Evolutionary conservation across 1,140 invertebrate genomes (phyloP), one percentile per base, ranked within the genome.

Genomic region (Hylaeus volcanicus): DNA sequence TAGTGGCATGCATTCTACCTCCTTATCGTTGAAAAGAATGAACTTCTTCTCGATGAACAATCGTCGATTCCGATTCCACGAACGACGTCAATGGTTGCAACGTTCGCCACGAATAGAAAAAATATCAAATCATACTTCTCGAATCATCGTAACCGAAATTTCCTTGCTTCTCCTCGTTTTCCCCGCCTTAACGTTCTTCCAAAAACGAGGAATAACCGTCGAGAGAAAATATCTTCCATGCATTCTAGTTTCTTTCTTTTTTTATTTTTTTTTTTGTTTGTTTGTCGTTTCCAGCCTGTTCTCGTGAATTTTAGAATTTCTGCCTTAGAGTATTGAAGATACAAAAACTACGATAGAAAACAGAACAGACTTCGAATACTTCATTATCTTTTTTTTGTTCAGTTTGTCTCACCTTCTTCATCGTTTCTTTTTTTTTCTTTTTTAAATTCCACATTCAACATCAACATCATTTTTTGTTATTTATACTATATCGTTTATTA

Each of bases 311-410:
- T 91, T 91, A 91, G 89, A 93, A 92, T 93, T 84, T 91, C 87
- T 86, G 87, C 87, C 91, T 93, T 92, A 92, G 89, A 92, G 87
- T 93, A 93, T 92, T 91, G 90, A 92, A 93, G 91, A 93, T 93
- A 93, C 89, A 93, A 93, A 93, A 93, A 92, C 92, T 93, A 93
- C 91, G 88, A 92, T 93, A 93, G 91, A 92, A 92, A 93, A 93
- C 92, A 92, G 90, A 93, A 93, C 90, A 90, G 88, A 91, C 87
- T 88, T 91, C 80, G 84, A 92, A 91, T 88, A 86, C 87, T 90
- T 89, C 45, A 82, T 81, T 84, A 65, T 63, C 85, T 86, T 86
- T 41, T 51, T 45, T 39, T 26, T 5, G 39, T 60, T 43, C 58
- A 9, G 51, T 61, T 55, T 66, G 14, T 45, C 11, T 45, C 74